These are phyloP conservation scores for Coluber constrictor DNA, from an alignment of 2,797 vertebrate genomes.

Conservation along the genomic window DNA sequence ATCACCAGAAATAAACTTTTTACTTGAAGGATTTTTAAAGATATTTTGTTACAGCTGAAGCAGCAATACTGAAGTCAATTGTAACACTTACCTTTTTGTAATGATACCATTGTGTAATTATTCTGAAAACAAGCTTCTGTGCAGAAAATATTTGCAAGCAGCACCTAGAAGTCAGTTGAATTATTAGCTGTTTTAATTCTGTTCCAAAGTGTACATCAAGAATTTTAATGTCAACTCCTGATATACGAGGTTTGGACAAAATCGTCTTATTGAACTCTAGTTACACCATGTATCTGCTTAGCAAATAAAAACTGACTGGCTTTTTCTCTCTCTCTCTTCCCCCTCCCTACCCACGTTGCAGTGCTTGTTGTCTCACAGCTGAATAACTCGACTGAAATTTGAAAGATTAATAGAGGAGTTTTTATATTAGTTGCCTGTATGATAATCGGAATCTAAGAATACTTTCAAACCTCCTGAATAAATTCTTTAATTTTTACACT, in stretches of 20 bases:
- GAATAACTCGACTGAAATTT: not conserved
- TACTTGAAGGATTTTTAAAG: not conserved
- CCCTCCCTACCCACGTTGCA: not conserved
- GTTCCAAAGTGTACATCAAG: not conserved
- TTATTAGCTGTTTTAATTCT: not conserved
- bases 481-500: not conserved
- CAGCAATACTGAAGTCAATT: not conserved
- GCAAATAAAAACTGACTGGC: not conserved
- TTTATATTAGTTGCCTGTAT: not conserved
- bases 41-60: not conserved
- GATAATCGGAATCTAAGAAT: not conserved
- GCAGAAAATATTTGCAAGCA: conserved; percentile 90
- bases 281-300: not conserved
- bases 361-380: not conserved
- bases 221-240: not conserved
- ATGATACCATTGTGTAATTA: conserved; percentile 80
- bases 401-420: not conserved
- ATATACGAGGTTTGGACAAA: not conserved
- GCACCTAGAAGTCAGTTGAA: conserved; percentile 71
- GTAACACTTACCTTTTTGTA: conserved; percentile 82
- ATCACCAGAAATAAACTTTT: not conserved
- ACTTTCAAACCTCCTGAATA: not conserved
- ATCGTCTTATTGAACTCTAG: no score
- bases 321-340: not conserved
- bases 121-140: conserved; percentile 84